Evolutionary conservation across 2,888 invertebrate species (phyloP).

Genomic region (Tanypteryx hageni): DNA sequence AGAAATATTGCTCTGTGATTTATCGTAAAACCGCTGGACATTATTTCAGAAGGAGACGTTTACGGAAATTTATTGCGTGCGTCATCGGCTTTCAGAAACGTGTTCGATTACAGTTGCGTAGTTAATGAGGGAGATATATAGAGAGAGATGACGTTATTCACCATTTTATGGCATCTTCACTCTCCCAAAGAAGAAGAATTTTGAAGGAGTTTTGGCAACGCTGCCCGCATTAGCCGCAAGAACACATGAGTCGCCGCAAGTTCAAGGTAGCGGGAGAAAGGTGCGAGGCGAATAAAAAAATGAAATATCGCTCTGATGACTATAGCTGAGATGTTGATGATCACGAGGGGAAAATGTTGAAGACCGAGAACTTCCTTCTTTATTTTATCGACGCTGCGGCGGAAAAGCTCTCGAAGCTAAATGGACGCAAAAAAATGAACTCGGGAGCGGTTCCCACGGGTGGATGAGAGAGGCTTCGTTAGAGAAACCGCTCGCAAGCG

Average conservation of each 20-base stretch:
- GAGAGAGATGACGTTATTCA: background rate
- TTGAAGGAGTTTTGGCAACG: background rate
- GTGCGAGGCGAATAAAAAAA: background rate
- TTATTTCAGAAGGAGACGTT: no score
- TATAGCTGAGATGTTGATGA: constrained; percentile 23
- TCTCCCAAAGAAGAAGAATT: background rate
- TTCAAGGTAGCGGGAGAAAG: constrained; percentile 63
- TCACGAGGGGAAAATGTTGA: background rate
- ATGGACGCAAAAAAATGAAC: no score
- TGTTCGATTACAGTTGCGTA: background rate
- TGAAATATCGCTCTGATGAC: constrained; percentile 40
- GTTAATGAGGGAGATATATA: background rate
- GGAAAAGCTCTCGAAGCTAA: no score
- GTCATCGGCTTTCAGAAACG: background rate
- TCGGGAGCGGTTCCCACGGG: no score
- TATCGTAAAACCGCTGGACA: no score
- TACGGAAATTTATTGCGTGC: background rate
- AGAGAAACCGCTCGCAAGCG: no score
- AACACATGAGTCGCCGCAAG: background rate
- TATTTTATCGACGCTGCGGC: no score
- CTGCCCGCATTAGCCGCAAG: constrained; percentile 15
- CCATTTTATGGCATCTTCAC: background rate
- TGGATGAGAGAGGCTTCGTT: no score
- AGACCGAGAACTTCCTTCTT: background rate
- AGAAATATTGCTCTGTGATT: no score